phyloP scores from a whole-genome alignment of 2,797 vertebrate species.

The Silurus aristotelis region DNA sequence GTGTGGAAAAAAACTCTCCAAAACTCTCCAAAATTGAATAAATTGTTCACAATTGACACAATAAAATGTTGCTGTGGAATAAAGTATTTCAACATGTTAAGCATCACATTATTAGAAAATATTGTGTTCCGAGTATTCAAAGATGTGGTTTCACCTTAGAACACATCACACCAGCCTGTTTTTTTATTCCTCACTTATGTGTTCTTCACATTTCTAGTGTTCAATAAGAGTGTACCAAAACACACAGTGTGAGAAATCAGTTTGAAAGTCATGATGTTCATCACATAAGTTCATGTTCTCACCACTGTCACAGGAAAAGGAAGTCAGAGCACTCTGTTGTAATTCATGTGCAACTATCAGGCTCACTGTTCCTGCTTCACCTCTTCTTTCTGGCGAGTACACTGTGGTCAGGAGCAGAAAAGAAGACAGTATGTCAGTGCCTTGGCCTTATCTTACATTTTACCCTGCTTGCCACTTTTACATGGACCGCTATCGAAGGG shows the following conservation, averaged over 20 bases:
- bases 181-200: neutral
- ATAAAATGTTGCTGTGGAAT: neutral
- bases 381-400: constrained; percentile 67
- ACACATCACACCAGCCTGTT: neutral
- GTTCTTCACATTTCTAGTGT: neutral
- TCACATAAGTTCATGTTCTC: neutral
- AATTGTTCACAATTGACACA: neutral
- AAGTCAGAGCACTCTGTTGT: constrained; percentile 65
- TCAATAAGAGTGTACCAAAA: neutral
- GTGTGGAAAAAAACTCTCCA: too few relatives aligned
- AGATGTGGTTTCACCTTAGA: neutral
- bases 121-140: neutral
- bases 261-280: neutral
- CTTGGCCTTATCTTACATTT: constrained; percentile 75
- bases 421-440: constrained; percentile 49
- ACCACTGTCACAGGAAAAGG: constrained; percentile 52
- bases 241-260: neutral
- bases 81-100: neutral
- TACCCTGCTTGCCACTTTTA: constrained; percentile 73
- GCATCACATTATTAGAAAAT: neutral
- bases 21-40: too few relatives aligned
- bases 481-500: constrained; percentile 80
- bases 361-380: constrained; percentile 71
- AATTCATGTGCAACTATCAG: constrained; percentile 71
- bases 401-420: constrained; percentile 51